phyloP scores from a whole-genome alignment of 2,113 vertebrate species.

The Caracal caracal region DNA sequence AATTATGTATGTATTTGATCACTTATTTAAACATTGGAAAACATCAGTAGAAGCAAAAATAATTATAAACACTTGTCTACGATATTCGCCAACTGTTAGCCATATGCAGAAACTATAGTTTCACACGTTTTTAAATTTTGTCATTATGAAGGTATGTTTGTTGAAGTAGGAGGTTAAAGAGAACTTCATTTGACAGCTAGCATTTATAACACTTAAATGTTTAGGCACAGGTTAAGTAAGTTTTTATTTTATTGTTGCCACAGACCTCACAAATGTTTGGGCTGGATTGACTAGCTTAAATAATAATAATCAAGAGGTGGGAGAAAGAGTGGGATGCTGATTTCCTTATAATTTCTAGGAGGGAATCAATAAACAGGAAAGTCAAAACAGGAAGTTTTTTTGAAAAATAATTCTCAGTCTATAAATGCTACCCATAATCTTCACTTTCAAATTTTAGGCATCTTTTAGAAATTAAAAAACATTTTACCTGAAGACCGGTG shows the following conservation, averaged over 20 bases:
- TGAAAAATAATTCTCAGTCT: not conserved
- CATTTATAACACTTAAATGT: not conserved
- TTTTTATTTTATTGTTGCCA: not conserved
- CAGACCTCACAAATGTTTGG: not conserved
- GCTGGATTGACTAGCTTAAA: not conserved
- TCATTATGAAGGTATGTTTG: not conserved
- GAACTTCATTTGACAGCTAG: not conserved
- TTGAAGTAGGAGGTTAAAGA: not conserved
- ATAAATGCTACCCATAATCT: not conserved
- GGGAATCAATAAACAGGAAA: not conserved
- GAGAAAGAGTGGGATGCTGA: not conserved
- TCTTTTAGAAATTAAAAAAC: not conserved
- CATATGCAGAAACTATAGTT: not conserved
- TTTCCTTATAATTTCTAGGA: not conserved
- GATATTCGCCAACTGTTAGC: not conserved
- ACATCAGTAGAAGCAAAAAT: not conserved
- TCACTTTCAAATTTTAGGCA: not conserved
- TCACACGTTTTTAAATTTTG: not conserved
- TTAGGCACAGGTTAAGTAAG: not conserved
- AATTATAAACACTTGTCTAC: not conserved
- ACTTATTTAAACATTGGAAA: slow-evolving; percentile 33
- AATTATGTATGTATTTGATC: not conserved
- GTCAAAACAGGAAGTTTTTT: not conserved
- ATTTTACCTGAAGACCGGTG: not conserved
- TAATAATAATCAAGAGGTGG: not conserved